Evolutionary conservation across 2,888 invertebrate species (phyloP).

Genomic region (Parnassius smintheus): DNA sequence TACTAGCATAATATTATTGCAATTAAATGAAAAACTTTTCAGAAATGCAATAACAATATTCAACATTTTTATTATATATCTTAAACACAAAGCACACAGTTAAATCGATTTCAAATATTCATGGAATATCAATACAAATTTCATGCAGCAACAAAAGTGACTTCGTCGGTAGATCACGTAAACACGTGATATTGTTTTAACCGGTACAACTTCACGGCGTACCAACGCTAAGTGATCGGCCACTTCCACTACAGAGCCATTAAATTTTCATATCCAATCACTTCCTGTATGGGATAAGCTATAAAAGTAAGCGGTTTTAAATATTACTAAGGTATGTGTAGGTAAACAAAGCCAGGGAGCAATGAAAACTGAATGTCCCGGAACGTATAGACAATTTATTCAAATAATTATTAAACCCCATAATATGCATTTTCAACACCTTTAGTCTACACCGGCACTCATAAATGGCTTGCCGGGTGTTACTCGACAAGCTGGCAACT

Average conservation of each 20-base stretch:
- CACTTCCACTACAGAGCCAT: conserved; percentile 25
- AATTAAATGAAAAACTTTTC: too few species aligned
- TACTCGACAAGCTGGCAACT: too few species aligned
- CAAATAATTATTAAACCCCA: too few species aligned
- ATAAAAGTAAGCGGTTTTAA: background rate
- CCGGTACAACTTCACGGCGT: conserved; percentile 11
- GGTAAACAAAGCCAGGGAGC: too few species aligned
- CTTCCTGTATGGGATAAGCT: conserved; percentile 18
- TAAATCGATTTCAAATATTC: conserved; percentile 17
- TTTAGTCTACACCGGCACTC: too few species aligned
- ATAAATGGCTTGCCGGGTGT: too few species aligned
- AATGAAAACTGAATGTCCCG: too few species aligned
- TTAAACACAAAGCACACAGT: background rate
- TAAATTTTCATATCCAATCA: conserved; percentile 32
- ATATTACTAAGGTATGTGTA: too few species aligned
- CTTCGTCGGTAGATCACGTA: conserved; percentile 2
- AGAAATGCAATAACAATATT: conserved; percentile 4
- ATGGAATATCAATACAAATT: conserved; percentile 1
- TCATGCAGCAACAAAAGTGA: conserved; percentile 8
- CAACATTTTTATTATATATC: background rate
- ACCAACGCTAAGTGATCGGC: conserved; percentile 24
- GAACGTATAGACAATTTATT: too few species aligned
- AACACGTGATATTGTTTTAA: conserved; percentile 25
- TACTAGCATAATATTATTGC: too few species aligned
- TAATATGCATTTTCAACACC: too few species aligned